A percentile compares a stretch with the other conserved stretches of the same genome.
Evolutionary conservation across 2,888 invertebrate genomes (phyloP).

Genomic region (Phalera bucephala): DNA sequence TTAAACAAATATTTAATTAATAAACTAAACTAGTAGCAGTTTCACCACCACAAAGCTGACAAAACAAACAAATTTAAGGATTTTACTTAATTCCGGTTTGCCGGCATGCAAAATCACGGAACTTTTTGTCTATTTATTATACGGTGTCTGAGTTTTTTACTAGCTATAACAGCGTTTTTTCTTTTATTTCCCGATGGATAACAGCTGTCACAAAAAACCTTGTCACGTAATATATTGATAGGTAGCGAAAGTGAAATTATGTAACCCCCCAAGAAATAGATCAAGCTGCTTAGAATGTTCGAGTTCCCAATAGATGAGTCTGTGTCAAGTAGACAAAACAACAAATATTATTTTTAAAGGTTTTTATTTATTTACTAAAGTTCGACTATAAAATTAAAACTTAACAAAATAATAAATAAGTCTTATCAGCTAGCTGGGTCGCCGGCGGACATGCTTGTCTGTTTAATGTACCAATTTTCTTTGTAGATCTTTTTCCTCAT

Average conservation of each 20-base stretch:
- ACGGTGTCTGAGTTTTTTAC: conserved; percentile 55
- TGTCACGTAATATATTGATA: conserved; percentile 69
- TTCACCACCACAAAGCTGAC: conserved; percentile 8
- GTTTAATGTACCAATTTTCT: conserved; percentile 76
- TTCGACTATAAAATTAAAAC: conserved; percentile 39
- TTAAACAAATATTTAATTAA: too few species aligned
- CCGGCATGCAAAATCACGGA: conserved; percentile 43
- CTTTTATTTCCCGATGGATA: conserved; percentile 42
- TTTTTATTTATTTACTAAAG: conserved; percentile 35
- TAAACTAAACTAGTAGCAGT: too few species aligned
- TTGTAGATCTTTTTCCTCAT: conserved; percentile 70
- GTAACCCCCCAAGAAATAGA: conserved; percentile 37
- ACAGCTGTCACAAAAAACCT: conserved; percentile 51
- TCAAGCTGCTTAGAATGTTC: conserved; percentile 13
- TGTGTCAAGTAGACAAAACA: conserved; percentile 16
- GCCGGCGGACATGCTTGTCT: conserved; percentile 63
- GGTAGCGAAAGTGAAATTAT: conserved; percentile 68
- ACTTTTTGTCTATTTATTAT: conserved; percentile 49
- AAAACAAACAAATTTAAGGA: too few species aligned
- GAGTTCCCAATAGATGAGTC: conserved; percentile 3
- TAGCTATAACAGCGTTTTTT: conserved; percentile 42
- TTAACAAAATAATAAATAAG: conserved; percentile 56
- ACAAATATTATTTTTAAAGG: conserved; percentile 11
- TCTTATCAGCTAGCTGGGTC: conserved; percentile 66
- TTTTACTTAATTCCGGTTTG: conserved; percentile 20